Conservation (phyloP, 2,888 invertebrate genomes). For the Drosophila leonis region DNA sequence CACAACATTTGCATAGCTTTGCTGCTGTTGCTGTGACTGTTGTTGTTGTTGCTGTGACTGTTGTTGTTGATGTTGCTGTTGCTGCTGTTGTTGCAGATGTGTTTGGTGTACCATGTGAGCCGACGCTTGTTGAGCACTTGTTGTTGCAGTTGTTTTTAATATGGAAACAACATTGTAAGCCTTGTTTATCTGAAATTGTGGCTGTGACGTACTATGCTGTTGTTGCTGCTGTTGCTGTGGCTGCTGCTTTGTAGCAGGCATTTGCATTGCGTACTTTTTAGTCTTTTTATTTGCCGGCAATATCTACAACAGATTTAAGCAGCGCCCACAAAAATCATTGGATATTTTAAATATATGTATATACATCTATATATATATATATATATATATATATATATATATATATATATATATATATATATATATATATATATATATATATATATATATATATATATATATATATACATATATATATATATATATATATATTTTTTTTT, state of each 20-base stretch:
- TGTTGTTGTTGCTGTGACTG: constrained; percentile 55
- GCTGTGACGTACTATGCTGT: constrained; percentile 56
- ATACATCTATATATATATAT: background rate
- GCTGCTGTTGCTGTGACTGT: constrained; percentile 52
- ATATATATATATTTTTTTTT: too few relatives aligned
- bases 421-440: background rate
- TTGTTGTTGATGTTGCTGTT: constrained; percentile 38
- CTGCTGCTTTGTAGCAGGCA: constrained; percentile 50
- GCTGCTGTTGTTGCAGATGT: constrained; percentile 40
- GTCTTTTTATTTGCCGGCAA: constrained; percentile 78
- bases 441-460: too few relatives aligned
- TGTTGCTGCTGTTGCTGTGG: constrained; percentile 57
- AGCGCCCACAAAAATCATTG: constrained; percentile 44
- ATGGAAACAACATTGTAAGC: constrained; percentile 76
- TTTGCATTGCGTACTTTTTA: constrained; percentile 76
- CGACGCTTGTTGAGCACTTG: constrained; percentile 39
- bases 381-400: background rate
- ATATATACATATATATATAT: background rate
- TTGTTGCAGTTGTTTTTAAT: constrained; percentile 52
- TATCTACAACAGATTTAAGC: constrained; percentile 76
- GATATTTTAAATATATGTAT: background rate
- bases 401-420: constrained; percentile 1
- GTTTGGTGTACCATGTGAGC: constrained; percentile 42
- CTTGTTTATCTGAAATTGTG: constrained; percentile 77
- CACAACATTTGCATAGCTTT: constrained; percentile 68